phyloP scores from a whole-genome alignment of 2,797 vertebrate species.

The Eremophila alpestris region DNA sequence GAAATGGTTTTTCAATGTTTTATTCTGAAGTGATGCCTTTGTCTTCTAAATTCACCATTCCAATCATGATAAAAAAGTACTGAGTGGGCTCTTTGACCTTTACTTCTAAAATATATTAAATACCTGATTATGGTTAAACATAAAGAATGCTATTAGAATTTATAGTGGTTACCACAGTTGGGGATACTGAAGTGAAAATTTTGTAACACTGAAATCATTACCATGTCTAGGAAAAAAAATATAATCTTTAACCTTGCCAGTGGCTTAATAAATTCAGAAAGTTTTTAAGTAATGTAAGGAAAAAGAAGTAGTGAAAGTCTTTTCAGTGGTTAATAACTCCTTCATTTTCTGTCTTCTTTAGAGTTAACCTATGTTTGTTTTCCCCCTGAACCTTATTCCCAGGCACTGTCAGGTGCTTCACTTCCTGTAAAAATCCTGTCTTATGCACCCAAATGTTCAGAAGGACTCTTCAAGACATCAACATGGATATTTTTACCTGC shows the following conservation, averaged over 20 bases:
- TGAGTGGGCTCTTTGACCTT: not conserved
- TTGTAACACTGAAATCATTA: not conserved
- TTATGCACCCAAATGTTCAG: not conserved
- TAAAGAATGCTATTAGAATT: not conserved
- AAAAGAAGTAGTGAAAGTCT: not conserved
- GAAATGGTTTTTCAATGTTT: not conserved
- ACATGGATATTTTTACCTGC: rapidly evolving
- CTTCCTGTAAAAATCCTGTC: not conserved
- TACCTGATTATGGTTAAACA: not conserved
- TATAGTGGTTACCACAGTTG: not conserved
- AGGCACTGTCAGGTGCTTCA: not conserved
- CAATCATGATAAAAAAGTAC: not conserved
- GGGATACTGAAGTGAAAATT: not conserved
- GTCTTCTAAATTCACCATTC: not conserved
- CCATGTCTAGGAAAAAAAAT: not conserved
- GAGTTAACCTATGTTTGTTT: not conserved
- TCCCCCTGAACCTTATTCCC: not conserved
- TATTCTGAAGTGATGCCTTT: not conserved
- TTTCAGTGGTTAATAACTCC: not conserved
- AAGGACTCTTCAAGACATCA: not conserved
- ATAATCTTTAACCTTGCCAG: not conserved
- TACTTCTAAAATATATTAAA: not conserved
- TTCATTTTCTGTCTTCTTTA: not conserved
- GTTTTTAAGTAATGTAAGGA: not conserved
- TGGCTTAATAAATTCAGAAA: not conserved